Evolutionary conservation across 2,113 vertebrate genomes (phyloP).

Genomic region (Pyxicephalus adspersus): DNA sequence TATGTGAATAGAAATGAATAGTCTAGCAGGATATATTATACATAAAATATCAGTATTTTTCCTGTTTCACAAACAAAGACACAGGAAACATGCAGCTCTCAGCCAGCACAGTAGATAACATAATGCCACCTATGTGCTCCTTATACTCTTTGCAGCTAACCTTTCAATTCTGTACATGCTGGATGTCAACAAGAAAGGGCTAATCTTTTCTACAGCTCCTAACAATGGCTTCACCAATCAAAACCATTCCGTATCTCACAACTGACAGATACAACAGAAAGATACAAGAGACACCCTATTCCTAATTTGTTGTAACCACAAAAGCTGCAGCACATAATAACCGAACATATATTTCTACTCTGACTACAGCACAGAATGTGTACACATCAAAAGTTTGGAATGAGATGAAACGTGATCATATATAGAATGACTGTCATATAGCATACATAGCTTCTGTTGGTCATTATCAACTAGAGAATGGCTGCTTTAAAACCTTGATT

Average conservation of each 20-base stretch:
- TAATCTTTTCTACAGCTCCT: constrained; percentile 40
- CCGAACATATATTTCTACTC: background rate
- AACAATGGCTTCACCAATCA: constrained; percentile 46
- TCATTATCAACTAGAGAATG: background rate
- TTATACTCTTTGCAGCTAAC: constrained; percentile 32
- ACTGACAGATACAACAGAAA: constrained; percentile 19
- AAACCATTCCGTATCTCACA: constrained; percentile 15
- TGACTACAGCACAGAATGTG: background rate
- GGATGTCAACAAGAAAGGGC: constrained; percentile 49
- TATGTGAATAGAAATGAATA: constrained; percentile 38
- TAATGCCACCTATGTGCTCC: constrained; percentile 34
- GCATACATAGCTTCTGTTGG: background rate
- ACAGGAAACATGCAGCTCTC: constrained; percentile 28
- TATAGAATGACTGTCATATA: background rate
- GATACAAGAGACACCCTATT: background rate
- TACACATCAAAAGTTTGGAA: background rate
- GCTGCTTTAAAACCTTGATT: too few species aligned
- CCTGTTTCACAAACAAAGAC: constrained; percentile 11
- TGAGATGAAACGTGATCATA: background rate
- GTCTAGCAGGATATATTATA: constrained; percentile 1
- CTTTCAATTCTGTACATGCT: constrained; percentile 25
- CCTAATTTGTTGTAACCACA: background rate
- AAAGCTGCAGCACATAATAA: background rate
- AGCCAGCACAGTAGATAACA: constrained; percentile 25
- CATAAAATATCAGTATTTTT: constrained; percentile 23